Base-by-base conservation (phyloP, 2,797 vertebrate species). In the Pagetopsis macropterus region DNA sequence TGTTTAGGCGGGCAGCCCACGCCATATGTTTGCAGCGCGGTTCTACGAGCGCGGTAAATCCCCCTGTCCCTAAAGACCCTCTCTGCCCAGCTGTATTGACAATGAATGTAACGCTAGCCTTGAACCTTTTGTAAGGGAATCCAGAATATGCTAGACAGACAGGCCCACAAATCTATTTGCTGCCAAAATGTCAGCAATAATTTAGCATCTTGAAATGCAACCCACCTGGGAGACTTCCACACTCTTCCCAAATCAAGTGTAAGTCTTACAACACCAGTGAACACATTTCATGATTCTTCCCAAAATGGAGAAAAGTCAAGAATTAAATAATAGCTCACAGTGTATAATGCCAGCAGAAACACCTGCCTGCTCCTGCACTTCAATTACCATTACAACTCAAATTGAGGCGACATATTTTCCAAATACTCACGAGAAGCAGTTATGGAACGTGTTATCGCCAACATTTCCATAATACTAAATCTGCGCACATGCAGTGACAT, bases 171-270 rank as follows among this genome's bases (percentile, higher is more conserved):
- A 71, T 84, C 55, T 86, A 84, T 85, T 84, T 80, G 76, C 91
- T 87, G 81, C 79, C 88, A 90, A 88, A 86, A 86, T 84, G 90
- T 87, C 88, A 90, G 85, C 84, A 85, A 83, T 88, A 88, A 88
- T 92, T 88, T 83, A 78, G 70, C 61, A 81, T 86, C 60, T 70
- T 70, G 62, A 87, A 84, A 79, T 75, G 73, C 33, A 69, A 66
- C 62, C 76, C 84, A 86, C 72, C 79, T 81, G 84, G 84, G 84
- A 87, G 72, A 85, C 73, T 68, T 55, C 72, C 60, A 60, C 58
- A 44, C 55, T 54, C 73, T 59, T 68, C 49, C 45, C 63, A 41
- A 65, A 72, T 81, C 70, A 68, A 63, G 58, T 70, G 33, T 55
- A 72, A 81, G 80, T 65, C 73, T 70, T 62, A 79, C 51, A 56